Percentiles rank a stretch among this genome's conserved stretches.
Conservation (phyloP, 2,797 vertebrate species). For the Rachycentron canadum region DNA sequence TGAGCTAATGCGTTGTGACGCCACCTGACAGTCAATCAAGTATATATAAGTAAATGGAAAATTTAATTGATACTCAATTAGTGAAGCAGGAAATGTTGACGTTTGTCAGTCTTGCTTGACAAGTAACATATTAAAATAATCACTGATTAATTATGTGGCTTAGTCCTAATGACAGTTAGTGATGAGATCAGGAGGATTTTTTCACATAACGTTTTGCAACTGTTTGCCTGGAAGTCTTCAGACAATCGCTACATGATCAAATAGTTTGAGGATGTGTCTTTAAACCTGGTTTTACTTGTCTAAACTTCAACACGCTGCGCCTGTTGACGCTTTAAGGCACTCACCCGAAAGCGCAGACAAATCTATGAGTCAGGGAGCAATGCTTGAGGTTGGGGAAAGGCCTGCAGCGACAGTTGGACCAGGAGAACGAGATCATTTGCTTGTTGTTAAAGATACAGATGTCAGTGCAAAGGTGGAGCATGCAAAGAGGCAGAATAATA, state of each 20-base stretch:
- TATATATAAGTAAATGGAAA: too few species aligned
- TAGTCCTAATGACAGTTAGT: neutral
- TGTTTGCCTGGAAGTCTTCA: conserved; percentile 35
- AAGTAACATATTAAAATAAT: neutral
- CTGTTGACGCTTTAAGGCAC: conserved; percentile 10
- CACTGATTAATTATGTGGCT: too few species aligned
- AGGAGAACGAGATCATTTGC: conserved; percentile 62
- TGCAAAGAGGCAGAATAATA: conserved; percentile 36
- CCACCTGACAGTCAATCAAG: too few species aligned
- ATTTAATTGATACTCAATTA: too few species aligned
- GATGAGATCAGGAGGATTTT: neutral
- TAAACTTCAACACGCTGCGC: conserved; percentile 15
- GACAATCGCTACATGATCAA: neutral
- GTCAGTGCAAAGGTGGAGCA: conserved; percentile 22
- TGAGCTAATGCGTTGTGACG: too few species aligned
- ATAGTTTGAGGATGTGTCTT: conserved; percentile 39
- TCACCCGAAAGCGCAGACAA: neutral
- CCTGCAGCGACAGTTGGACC: conserved; percentile 45
- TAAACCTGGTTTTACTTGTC: conserved; percentile 57
- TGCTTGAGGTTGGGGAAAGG: conserved; percentile 6
- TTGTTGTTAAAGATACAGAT: conserved; percentile 37
- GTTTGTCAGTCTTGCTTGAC: neutral
- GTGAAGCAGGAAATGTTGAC: too few species aligned
- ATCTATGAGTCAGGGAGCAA: conserved; percentile 38
- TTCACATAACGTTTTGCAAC: conserved; percentile 7